Base-by-base conservation (phyloP, 1,140 invertebrate genomes). In the Adelges cooleyi region DNA sequence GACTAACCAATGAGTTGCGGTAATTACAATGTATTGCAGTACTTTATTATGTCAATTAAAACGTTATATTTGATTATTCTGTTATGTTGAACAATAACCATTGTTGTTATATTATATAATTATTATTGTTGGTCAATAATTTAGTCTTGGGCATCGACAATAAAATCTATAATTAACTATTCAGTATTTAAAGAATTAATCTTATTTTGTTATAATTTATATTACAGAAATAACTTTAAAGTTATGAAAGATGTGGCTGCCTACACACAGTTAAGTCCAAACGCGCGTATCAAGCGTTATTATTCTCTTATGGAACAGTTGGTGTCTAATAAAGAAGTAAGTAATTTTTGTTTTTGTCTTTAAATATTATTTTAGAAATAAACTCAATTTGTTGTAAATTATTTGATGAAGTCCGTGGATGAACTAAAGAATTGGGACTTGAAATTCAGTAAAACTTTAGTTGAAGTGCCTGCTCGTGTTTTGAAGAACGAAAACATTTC, bases 341-440 rank as follows among this genome's bases (percentile, higher is more conserved):
- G 22, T 36, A 8, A 9, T 27, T n/a, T 29, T 9, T 9, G 9
- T 48, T 48, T 22, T 5, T 50, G 9, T 3, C 25, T 49, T 49
- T 38, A 38, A 40, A 40, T 13, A 33, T 11, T 6, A 40, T 59
- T 17, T 11, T 11, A 18, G 22, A 62, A 48, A 22, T 62, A 20
- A 40, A 38, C 20, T 36, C 40, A 4, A 44, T 5, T n/a, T n/a
- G n/a, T 44, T 44, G 6, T 44, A n/a, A 44, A 44, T 44, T 44
- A 44, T 44, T 44, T 44, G n/a, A 44, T 17, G 49, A 25, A 69
- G 68, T 36, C 38, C 9, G 13, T 17, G 18, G 22, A 38, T 6
- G 49, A 68, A 36, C 38, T 68, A 1, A 48, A 27, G 2, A 13
- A 6, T 11, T 98, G 93, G 94, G 92, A 92, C 3, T 75, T 98